Conservation (phyloP, 2,797 vertebrate species). For the Gallinago stenura region DNA sequence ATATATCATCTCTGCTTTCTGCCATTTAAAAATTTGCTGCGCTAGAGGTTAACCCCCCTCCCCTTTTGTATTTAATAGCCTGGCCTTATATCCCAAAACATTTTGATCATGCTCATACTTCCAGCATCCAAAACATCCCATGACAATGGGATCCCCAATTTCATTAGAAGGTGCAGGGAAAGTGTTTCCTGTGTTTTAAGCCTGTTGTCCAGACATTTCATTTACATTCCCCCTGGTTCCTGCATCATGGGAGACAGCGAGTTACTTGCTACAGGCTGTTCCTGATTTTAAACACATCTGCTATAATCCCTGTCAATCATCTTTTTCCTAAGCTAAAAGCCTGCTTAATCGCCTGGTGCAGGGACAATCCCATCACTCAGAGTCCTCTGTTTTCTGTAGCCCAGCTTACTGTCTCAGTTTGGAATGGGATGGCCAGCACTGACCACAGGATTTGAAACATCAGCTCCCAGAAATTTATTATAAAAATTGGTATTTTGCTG, state of each 20-base stretch:
- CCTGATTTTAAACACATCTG: background rate
- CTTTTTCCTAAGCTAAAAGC: background rate
- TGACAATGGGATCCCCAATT: rapidly evolving
- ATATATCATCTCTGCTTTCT: rapidly evolving
- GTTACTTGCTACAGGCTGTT: background rate
- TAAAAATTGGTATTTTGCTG: background rate
- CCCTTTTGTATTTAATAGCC: background rate
- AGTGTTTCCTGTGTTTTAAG: rapidly evolving
- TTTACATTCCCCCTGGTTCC: background rate
- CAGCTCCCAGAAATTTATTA: background rate
- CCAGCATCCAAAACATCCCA: background rate
- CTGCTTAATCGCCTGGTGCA: background rate
- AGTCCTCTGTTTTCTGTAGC: background rate
- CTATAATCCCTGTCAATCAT: conserved; percentile 22
- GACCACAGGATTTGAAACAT: background rate
- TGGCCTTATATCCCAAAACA: rapidly evolving
- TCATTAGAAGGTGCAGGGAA: background rate
- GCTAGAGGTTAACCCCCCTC: background rate
- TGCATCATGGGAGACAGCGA: rapidly evolving
- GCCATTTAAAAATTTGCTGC: background rate
- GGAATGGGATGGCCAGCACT: background rate
- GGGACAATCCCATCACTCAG: background rate
- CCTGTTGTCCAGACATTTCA: background rate
- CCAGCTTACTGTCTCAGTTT: rapidly evolving
- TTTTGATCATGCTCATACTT: background rate